Conservation (phyloP, 2,888 invertebrate genomes). For the Mesochorus sp. region DNA sequence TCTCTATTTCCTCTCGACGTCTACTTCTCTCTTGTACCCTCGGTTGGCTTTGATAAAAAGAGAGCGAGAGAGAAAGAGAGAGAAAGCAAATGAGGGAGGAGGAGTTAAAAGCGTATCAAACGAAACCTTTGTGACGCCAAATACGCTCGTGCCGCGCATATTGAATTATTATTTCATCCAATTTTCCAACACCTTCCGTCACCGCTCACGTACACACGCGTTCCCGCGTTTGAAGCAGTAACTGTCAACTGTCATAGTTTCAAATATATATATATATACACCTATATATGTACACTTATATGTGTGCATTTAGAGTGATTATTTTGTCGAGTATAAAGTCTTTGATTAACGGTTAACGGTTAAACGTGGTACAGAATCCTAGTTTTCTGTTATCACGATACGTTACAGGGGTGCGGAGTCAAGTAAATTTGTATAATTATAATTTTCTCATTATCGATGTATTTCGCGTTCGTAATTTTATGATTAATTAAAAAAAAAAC, state of each 20-base stretch:
- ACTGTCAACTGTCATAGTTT: conserved; percentile 45
- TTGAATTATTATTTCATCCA: conserved; percentile 63
- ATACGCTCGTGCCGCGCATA: conserved; percentile 55
- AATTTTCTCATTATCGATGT: background rate
- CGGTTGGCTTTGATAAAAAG: background rate
- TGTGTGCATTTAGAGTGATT: conserved; percentile 15
- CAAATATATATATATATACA: background rate
- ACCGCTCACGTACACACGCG: background rate
- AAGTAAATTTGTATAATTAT: background rate
- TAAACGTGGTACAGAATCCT: background rate
- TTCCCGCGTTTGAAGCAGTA: conserved; percentile 15
- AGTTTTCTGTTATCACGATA: conserved; percentile 9
- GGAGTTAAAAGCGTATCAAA: conserved; percentile 56
- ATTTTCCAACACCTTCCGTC: conserved; percentile 58
- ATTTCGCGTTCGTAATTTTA: background rate
- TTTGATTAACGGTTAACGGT: conserved; percentile 50
- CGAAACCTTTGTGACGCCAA: conserved; percentile 62
- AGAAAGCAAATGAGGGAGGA: background rate
- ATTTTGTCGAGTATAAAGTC: conserved; percentile 49
- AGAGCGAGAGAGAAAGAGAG: background rate
- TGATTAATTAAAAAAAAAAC: background rate
- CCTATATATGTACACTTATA: conserved; percentile 15
- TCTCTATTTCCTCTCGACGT: conserved; percentile 35
- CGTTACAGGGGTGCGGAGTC: background rate
- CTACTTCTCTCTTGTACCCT: conserved; percentile 9